Evolutionary conservation across 2,888 invertebrate genomes (phyloP).

Genomic region (Schrankia costaestrigalis): DNA sequence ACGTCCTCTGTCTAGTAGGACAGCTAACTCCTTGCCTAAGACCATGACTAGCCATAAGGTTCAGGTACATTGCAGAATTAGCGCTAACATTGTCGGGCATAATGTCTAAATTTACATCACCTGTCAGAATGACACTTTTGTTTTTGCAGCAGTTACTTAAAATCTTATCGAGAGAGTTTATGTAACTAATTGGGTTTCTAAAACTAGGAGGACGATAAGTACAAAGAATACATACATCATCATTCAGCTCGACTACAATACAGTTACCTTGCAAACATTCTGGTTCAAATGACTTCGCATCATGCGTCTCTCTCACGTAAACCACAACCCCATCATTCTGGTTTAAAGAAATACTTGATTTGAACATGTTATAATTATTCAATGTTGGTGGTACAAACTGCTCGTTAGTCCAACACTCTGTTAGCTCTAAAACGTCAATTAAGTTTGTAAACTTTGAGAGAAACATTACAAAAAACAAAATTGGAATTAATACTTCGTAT

Average conservation of each 20-base stretch:
- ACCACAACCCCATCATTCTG: background rate
- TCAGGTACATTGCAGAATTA: background rate
- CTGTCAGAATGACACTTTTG: background rate
- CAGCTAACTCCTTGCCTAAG: background rate
- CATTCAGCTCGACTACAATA: background rate
- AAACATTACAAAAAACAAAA: background rate
- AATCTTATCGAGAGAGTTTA: background rate
- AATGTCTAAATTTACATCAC: background rate
- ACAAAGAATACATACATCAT: background rate
- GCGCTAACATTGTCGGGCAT: background rate
- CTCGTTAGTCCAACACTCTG: background rate
- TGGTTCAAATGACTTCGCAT: background rate
- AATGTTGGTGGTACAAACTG: background rate
- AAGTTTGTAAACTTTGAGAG: background rate
- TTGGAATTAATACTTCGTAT: background rate
- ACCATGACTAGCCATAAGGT: conserved; percentile 1
- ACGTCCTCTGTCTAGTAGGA: background rate
- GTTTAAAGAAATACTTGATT: background rate
- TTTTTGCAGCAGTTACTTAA: background rate
- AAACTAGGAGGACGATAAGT: background rate
- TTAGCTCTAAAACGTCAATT: background rate
- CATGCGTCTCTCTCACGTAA: background rate
- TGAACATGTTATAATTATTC: background rate
- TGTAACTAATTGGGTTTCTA: background rate
- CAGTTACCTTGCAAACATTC: background rate